Conservation (phyloP, 1,140 invertebrate species). For the Cardiocondyla obscurior region DNA sequence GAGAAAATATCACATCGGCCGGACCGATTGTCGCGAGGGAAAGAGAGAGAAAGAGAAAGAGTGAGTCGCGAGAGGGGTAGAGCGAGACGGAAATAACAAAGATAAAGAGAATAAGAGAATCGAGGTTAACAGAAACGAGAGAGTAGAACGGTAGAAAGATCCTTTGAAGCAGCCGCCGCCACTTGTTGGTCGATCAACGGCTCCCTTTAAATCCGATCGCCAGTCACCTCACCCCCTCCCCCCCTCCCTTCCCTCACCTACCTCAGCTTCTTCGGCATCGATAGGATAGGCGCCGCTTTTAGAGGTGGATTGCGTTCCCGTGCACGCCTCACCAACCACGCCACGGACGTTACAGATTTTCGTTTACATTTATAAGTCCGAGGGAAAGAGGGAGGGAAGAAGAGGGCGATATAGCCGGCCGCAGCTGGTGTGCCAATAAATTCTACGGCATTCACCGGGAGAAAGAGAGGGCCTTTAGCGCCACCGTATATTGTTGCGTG, state of each 20-base stretch:
- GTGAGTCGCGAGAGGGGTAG: conserved; percentile 6
- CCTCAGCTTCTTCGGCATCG: conserved; percentile 66
- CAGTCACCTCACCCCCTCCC: conserved; percentile 70
- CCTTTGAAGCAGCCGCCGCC: conserved; percentile 82
- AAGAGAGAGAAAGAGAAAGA: neutral
- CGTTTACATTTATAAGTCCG: conserved; percentile 79
- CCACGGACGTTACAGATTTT: conserved; percentile 75
- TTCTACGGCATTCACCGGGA: conserved; percentile 61
- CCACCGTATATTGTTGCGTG: conserved; percentile 57
- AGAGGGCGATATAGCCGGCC: conserved; percentile 3
- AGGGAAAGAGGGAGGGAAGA: conserved; percentile 11
- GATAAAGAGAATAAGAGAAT: conserved; percentile 31
- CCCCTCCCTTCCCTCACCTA: conserved; percentile 48
- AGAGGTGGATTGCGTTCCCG: conserved; percentile 75
- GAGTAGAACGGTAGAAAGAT: conserved; percentile 67
- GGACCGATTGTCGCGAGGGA: conserved; percentile 62
- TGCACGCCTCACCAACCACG: conserved; percentile 76
- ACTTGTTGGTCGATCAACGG: conserved; percentile 83
- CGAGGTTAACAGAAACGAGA: conserved; percentile 63
- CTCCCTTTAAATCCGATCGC: conserved; percentile 83
- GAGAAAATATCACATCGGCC: conserved; percentile 68
- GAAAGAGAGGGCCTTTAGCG: conserved; percentile 66
- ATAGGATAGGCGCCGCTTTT: conserved; percentile 78
- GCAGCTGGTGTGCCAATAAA: conserved; percentile 69
- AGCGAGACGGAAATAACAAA: conserved; percentile 54